Evolutionary conservation across 2,888 invertebrate species (phyloP).

Genomic region (Rhorus exstirpatorius): DNA sequence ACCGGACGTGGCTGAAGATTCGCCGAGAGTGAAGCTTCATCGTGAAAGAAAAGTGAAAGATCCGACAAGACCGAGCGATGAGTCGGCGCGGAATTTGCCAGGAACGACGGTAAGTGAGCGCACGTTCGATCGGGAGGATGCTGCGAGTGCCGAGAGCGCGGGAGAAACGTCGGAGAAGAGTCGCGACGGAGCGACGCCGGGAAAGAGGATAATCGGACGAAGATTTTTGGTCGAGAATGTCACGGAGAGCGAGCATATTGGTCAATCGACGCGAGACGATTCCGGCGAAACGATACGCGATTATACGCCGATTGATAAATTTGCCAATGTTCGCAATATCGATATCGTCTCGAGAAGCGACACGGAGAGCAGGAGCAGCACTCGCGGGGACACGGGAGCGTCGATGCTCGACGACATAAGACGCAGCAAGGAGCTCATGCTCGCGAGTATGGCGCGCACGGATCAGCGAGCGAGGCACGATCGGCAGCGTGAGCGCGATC

Average conservation of each 20-base stretch:
- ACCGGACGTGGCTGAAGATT: too few species aligned
- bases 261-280: constrained; percentile 77
- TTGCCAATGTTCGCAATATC: constrained; percentile 81
- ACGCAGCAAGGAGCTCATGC: constrained; percentile 76
- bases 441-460: constrained; percentile 77
- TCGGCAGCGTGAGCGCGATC: constrained; percentile 70
- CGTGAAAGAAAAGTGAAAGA: neutral
- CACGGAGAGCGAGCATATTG: constrained; percentile 81
- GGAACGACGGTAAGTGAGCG: too few species aligned
- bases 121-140: too few species aligned
- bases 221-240: constrained; percentile 83
- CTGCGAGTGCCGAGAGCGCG: neutral
- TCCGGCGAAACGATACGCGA: constrained; percentile 75
- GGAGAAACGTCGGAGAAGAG: constrained; percentile 16
- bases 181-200: constrained; percentile 55
- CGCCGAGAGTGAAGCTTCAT: too few species aligned
- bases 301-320: constrained; percentile 74
- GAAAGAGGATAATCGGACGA: constrained; percentile 78
- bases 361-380: constrained; percentile 76
- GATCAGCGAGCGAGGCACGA: constrained; percentile 69
- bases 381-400: constrained; percentile 71
- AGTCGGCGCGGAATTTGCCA: too few species aligned
- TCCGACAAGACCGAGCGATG: neutral
- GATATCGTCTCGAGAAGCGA: constrained; percentile 81
- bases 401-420: constrained; percentile 77